Percentiles rank a stretch among this genome's conserved stretches.
Evolutionary conservation across 1,140 invertebrate species (phyloP).

Genomic region (Leptinotarsa texana): DNA sequence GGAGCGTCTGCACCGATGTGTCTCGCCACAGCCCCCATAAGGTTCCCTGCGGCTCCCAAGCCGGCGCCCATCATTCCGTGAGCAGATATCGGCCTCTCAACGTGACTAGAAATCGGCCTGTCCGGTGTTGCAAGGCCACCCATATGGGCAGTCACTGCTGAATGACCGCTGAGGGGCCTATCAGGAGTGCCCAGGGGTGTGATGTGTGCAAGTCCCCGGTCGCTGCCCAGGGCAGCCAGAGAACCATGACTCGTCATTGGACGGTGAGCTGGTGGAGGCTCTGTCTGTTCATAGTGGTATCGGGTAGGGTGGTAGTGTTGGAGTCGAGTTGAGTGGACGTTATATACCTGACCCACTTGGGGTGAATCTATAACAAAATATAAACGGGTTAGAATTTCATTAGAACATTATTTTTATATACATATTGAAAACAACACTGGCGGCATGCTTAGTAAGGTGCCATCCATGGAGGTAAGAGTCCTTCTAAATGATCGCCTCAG

Average conservation of each 20-base stretch:
- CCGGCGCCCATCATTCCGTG: constrained; percentile 43
- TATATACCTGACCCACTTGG: constrained; percentile 70
- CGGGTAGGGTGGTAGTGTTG: constrained; percentile 38
- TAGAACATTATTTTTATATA: too few species aligned
- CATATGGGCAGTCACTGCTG: constrained; percentile 39
- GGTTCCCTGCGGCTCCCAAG: constrained; percentile 53
- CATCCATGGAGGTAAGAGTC: too few species aligned
- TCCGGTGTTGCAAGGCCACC: constrained; percentile 29
- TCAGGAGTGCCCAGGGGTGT: constrained; percentile 48
- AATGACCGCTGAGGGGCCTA: constrained; percentile 51
- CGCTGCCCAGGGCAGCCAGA: constrained; percentile 50
- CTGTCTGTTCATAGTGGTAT: constrained; percentile 49
- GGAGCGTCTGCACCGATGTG: constrained; percentile 59
- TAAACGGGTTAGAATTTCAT: too few species aligned
- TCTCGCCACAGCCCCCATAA: constrained; percentile 57
- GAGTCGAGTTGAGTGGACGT: constrained; percentile 37
- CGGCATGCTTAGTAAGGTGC: too few species aligned
- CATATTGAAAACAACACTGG: too few species aligned
- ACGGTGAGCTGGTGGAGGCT: constrained; percentile 70
- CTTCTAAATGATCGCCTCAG: too few species aligned
- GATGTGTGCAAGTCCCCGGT: constrained; percentile 55
- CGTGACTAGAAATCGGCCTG: constrained; percentile 22
- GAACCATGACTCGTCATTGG: constrained; percentile 57
- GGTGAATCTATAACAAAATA: constrained; percentile 63
- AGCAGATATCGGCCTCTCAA: constrained; percentile 29